A percentile compares a stretch with the other conserved stretches of the same genome.
Conservation (phyloP, 2,888 invertebrate genomes). For the Apomyelois bistriatella region DNA sequence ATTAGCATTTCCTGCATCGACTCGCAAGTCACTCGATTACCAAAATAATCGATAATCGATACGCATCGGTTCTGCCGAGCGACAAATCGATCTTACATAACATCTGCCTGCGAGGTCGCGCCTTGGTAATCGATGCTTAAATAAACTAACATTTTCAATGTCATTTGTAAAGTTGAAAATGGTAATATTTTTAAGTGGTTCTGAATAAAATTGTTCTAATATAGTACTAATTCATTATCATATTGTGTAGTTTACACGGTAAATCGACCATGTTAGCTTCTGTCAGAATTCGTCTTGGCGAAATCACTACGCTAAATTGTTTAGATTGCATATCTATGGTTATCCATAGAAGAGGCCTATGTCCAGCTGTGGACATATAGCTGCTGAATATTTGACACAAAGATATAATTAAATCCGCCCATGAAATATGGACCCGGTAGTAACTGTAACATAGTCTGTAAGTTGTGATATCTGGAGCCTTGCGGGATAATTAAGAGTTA, state of each 20-base stretch:
- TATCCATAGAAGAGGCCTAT: too few relatives aligned
- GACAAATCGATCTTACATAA: conserved; percentile 9
- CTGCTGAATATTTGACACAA: too few relatives aligned
- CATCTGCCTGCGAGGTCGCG: conserved; percentile 1
- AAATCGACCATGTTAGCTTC: too few relatives aligned
- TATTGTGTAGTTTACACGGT: neutral
- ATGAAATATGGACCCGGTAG: too few relatives aligned
- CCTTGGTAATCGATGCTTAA: neutral
- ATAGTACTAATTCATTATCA: neutral
- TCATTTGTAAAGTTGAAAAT: neutral
- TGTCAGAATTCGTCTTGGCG: too few relatives aligned
- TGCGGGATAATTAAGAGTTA: too few relatives aligned
- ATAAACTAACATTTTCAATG: conserved; percentile 2
- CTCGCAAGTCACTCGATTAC: conserved; percentile 1
- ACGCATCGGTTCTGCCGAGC: neutral
- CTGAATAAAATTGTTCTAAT: neutral
- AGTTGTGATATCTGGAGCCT: too few relatives aligned
- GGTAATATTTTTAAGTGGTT: neutral
- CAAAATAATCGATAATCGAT: conserved; percentile 7
- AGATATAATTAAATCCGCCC: too few relatives aligned
- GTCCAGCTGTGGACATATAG: too few relatives aligned
- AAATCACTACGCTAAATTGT: too few relatives aligned
- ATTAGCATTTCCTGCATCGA: conserved; percentile 1
- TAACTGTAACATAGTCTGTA: too few relatives aligned
- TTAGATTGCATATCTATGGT: too few relatives aligned